These are phyloP conservation scores for Taeniopygia guttata DNA, from an alignment of 2,797 vertebrate genomes.

Conservation along the genomic window DNA sequence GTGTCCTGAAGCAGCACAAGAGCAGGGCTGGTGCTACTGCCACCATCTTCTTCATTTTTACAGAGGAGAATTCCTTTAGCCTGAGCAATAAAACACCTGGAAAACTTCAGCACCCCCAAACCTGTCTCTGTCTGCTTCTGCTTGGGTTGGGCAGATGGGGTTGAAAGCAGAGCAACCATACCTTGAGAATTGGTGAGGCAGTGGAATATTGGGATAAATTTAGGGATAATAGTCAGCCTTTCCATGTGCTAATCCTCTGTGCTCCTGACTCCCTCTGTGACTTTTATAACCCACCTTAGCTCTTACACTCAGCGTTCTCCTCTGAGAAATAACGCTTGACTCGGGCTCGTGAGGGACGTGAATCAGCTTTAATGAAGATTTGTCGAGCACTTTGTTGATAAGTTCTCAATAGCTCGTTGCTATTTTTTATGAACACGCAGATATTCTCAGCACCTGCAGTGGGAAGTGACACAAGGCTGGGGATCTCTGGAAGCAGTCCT, in stretches of 20 bases:
- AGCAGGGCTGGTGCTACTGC: neutral
- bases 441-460: conserved; percentile 46
- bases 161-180: neutral
- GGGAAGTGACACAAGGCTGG: neutral
- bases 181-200: neutral
- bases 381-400: neutral
- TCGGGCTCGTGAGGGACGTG: neutral
- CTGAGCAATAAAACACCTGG: neutral
- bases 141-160: neutral
- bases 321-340: neutral
- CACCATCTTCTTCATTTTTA: neutral
- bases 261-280: neutral
- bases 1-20: neutral
- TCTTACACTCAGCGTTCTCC: neutral
- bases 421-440: neutral
- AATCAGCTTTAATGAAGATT: conserved; percentile 42
- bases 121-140: neutral
- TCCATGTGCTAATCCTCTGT: neutral
- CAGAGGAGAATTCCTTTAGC: neutral
- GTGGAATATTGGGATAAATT: neutral
- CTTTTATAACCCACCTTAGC: neutral
- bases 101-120: neutral
- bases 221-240: neutral
- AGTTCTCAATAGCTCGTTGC: neutral
- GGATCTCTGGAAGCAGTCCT: conserved; percentile 13